Percentiles rank a stretch among this genome's conserved stretches.
These are phyloP conservation scores for Cirrhinus molitorella DNA, from an alignment of 2,797 vertebrate species.

Conservation along the genomic window DNA sequence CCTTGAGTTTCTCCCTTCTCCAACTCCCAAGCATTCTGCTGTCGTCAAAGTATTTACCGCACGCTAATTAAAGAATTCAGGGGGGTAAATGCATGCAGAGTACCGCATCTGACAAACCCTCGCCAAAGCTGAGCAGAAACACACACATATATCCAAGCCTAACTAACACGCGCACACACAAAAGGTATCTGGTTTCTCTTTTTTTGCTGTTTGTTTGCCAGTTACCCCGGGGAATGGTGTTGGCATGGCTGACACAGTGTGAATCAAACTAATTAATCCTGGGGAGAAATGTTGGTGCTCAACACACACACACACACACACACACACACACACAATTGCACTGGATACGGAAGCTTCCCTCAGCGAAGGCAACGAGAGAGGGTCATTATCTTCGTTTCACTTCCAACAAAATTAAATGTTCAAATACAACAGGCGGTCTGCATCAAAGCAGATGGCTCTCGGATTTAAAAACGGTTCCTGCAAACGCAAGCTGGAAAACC, in stretches of 20 bases:
- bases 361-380: conserved; percentile 29
- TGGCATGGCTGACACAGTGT: conserved; percentile 59
- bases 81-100: conserved; percentile 54
- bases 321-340: conserved; percentile 16
- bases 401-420: conserved; percentile 55
- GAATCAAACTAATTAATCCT: conserved; percentile 66
- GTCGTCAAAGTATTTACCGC: conserved; percentile 51
- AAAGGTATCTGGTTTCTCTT: conserved; percentile 17
- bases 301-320: conserved; percentile 4
- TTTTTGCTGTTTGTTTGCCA: conserved; percentile 54
- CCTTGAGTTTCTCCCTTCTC: conserved; percentile 17
- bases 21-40: conserved; percentile 39
- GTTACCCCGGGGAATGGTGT: conserved; percentile 47
- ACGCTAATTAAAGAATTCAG: conserved; percentile 58
- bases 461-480: conserved; percentile 3
- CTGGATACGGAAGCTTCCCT: conserved; percentile 28
- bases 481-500: background rate
- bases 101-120: conserved; percentile 47
- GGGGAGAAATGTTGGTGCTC: conserved; percentile 54
- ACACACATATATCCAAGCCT: conserved; percentile 25
- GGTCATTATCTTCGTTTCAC: conserved; percentile 56
- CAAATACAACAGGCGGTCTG: conserved; percentile 36
- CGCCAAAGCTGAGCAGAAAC: conserved; percentile 20
- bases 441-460: conserved; percentile 48
- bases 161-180: conserved; percentile 24